Conservation (phyloP, 2,888 invertebrate genomes). For the Tetheella fluctuosa region DNA sequence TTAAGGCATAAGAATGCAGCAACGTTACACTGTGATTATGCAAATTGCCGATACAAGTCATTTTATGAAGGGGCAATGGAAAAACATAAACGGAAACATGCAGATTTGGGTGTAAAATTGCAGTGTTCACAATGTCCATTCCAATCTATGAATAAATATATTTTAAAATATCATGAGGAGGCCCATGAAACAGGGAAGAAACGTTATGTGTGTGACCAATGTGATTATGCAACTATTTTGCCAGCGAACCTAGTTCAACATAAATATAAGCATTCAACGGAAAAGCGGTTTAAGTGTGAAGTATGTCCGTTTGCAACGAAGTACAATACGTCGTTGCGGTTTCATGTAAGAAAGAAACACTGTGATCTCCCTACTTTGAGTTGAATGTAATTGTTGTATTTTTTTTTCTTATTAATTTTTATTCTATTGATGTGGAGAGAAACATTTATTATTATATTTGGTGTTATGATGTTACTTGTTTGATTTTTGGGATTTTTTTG, state of each 20-base stretch:
- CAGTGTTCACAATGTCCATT: slow-evolving; percentile 73
- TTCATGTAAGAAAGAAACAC: slow-evolving; percentile 78
- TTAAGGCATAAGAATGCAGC: slow-evolving; percentile 70
- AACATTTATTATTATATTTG: slow-evolving; percentile 52
- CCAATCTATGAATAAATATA: slow-evolving; percentile 77
- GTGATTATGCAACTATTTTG: slow-evolving; percentile 73
- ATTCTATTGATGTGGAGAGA: slow-evolving; percentile 12
- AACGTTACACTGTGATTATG: slow-evolving; percentile 63
- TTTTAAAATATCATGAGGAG: slow-evolving; percentile 73
- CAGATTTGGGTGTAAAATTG: slow-evolving; percentile 65
- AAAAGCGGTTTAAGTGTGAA: slow-evolving; percentile 77
- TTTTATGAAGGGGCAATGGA: slow-evolving; percentile 72
- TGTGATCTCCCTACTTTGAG: slow-evolving; percentile 76
- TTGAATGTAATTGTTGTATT: slow-evolving; percentile 43
- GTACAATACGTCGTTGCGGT: slow-evolving; percentile 75
- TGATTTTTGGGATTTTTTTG: slow-evolving; percentile 21
- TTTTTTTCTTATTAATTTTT: slow-evolving; percentile 20
- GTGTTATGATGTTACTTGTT: slow-evolving; percentile 51
- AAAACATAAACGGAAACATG: slow-evolving; percentile 68
- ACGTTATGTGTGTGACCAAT: slow-evolving; percentile 68
- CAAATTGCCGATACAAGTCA: slow-evolving; percentile 68
- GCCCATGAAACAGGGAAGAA: slow-evolving; percentile 74
- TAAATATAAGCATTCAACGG: slow-evolving; percentile 75
- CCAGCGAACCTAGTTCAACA: slow-evolving; percentile 77
- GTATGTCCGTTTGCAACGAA: slow-evolving; percentile 77